Evolutionary conservation across 1,140 invertebrate species (phyloP), one percentile per base, ranked within the genome.

Genomic region (Aphelinus atriplicis): DNA sequence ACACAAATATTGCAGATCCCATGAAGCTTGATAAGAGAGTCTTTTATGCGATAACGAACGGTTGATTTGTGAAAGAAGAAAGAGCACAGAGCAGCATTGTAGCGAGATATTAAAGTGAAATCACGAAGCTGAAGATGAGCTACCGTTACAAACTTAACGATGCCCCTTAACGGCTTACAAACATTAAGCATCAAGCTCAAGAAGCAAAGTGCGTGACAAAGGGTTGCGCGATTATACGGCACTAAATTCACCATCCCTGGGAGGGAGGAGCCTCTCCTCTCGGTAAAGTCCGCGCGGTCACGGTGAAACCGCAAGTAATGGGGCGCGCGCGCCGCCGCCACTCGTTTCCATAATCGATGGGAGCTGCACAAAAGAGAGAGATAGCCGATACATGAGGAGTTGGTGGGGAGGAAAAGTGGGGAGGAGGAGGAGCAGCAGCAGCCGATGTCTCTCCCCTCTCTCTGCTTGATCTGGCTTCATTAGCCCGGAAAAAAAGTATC

Each of bases 311-410:
- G 45, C 73, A 71, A 70, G 73, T 75, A 75, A 75, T 75, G 62
- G 57, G 3, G 73, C 61, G 43, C 55, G 67, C 61, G 55, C 58
- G 26, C 26, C 26, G 53, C 47, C 51, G 50, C 55, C 46, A 61
- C 73, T 61, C 68, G 62, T 75, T 75, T 71, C 60, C 73, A 75
- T 75, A 75, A 75, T 75, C 73, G 62, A 75, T 65, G 60, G 61
- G 4, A 63, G 26, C 2, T 62, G 42, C 7, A 10, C 10, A 6
- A 3, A 58, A 3, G 63, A 53, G 63, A 65, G 48, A 65, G n/a
- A 46, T 7, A 47, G 61, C 61, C 26, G 4, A 5, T 60, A 60
- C 42, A 26, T 43, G 45, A 60, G 46, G 46, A 63, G 46, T 46
- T 43, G 5, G 48, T 42, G 47, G 0, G 26, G 26, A 26, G 26